These are phyloP conservation scores for Bombus superbus DNA, from an alignment of 1,140 invertebrate genomes.

Conservation along the genomic window DNA sequence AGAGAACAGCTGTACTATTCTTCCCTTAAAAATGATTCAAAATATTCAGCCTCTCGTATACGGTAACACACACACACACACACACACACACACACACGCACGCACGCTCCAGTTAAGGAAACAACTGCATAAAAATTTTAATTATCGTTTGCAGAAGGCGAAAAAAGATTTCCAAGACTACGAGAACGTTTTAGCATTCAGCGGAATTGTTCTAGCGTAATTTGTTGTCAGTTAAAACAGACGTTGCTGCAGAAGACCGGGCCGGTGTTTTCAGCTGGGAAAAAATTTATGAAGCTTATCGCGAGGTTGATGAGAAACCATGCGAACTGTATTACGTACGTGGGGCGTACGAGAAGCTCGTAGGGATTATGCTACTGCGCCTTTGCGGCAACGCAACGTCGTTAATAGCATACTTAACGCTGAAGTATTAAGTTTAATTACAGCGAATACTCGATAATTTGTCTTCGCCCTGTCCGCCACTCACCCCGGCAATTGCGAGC, in stretches of 20 bases:
- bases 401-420: conserved; percentile 36
- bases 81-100: too few relatives aligned
- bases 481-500: neutral
- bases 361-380: neutral
- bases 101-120: neutral
- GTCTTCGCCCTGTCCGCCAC: neutral
- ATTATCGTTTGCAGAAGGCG: neutral
- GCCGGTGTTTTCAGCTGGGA: neutral
- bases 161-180: neutral
- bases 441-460: conserved; percentile 34
- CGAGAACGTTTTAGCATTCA: neutral
- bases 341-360: neutral
- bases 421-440: conserved; percentile 31
- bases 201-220: neutral
- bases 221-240: conserved; percentile 7
- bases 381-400: conserved; percentile 7
- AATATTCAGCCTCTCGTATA: neutral
- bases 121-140: neutral
- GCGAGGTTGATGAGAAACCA: neutral
- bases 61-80: neutral
- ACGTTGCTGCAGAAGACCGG: neutral
- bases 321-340: neutral
- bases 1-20: neutral
- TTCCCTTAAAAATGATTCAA: neutral
- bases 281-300: neutral